Evolutionary conservation across 2,797 vertebrate species (phyloP), one percentile per base, ranked within the genome.

Genomic region (Pangasius mekongensis): DNA sequence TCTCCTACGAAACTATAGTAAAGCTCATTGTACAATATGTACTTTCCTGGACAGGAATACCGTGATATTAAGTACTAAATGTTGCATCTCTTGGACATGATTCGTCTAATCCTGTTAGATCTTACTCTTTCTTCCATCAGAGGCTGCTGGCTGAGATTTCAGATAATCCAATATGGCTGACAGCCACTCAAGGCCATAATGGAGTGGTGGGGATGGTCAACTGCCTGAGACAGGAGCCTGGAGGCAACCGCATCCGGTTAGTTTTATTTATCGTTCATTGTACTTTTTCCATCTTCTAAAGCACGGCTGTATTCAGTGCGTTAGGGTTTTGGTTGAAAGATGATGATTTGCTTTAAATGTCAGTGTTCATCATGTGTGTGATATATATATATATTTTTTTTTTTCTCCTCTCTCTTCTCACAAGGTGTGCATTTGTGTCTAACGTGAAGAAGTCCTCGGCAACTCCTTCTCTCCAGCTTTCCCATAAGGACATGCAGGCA

Each of bases 181-280:
- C 94, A 0, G 97, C 97, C 3, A 91, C 93, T 58, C 92, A 95
- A 84, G 85, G 92, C 4, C 96, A 97, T 92, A 98, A 97, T 0
- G 99, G 99, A 36, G 92, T 99, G 87, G 94, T 99, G 85, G 99
- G 99, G 85, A 95, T 99, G 97, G 98, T 99, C 89, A 99, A 98
- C 94, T 99, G 99, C 92, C 96, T 99, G 27, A 97, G 97, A n/a
- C 97, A 97, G 90, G 98, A 99, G 92, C 96, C 97, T 0, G 97
- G 97, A 0, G 98, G 99, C n/a, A 94, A 96, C 88, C 94, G 97
- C 58, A 95, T 99, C 93, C 97, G 98, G 99, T 99, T 93, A 16
- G 93, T 81, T 71, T 5, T 27, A 56, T 84, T 33, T 6, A 4
- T 22, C 52, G 43, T 47, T 58, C 43, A 47, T 83, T 83, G 36